Percentiles rank a stretch among this genome's conserved stretches.
Evolutionary conservation across 2,888 invertebrate genomes (phyloP).

Genomic region (Xestoiulus laeticollis): DNA sequence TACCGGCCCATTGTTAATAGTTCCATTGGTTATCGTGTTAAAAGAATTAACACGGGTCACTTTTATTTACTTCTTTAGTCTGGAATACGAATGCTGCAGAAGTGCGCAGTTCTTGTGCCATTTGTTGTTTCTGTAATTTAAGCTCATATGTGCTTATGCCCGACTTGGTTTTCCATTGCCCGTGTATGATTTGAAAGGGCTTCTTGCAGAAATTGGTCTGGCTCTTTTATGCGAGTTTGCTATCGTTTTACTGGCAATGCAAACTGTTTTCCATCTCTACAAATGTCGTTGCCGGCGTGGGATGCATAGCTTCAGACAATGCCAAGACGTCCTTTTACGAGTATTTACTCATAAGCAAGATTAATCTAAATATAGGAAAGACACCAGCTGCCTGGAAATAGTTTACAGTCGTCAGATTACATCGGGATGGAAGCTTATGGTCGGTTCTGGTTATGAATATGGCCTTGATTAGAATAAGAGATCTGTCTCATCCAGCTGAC

Average conservation of each 20-base stretch:
- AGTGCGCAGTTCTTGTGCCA: not conserved
- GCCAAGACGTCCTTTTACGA: slow-evolving; percentile 15
- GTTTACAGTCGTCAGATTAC: not conserved
- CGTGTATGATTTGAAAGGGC: not conserved
- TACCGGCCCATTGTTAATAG: too few species aligned
- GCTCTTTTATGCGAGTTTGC: not conserved
- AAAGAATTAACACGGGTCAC: too few species aligned
- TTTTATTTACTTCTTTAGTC: too few species aligned
- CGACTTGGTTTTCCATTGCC: not conserved
- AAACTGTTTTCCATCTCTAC: not conserved
- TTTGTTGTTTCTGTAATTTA: not conserved
- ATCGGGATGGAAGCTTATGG: not conserved
- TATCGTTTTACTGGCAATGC: not conserved
- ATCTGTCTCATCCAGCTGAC: not conserved
- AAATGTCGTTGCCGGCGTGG: not conserved
- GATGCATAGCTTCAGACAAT: not conserved
- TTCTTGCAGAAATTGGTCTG: not conserved
- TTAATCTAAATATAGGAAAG: not conserved
- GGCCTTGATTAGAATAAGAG: not conserved
- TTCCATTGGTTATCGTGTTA: too few species aligned
- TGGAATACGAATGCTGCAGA: not conserved
- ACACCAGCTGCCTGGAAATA: not conserved
- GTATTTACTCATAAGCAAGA: not conserved
- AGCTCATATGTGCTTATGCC: not conserved
- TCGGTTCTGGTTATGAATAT: not conserved